Evolutionary conservation across 2,113 vertebrate genomes (phyloP).

Genomic region (Hippolais icterina): DNA sequence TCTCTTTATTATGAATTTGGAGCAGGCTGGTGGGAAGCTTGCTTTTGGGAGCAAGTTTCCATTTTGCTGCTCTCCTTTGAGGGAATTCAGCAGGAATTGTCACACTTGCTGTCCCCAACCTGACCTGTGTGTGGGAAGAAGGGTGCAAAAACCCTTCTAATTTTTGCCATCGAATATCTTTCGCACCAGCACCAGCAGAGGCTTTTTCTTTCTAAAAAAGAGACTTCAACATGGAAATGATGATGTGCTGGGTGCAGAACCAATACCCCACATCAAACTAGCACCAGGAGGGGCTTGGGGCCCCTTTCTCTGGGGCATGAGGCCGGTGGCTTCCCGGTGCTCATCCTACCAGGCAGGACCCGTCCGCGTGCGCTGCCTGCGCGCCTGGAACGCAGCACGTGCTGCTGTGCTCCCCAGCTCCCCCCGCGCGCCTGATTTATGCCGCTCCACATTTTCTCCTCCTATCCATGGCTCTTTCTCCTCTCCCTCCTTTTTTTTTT

Average conservation of each 20-base stretch:
- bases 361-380: not conserved
- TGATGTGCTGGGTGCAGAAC: not conserved
- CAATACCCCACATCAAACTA: accelerated
- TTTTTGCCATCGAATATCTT: not conserved
- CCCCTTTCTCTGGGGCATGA: not conserved
- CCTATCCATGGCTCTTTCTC: constrained; percentile 44
- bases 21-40: not conserved
- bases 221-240: not conserved
- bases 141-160: not conserved
- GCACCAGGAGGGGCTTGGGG: not conserved
- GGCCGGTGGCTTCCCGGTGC: accelerated
- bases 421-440: constrained; percentile 20
- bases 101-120: not conserved
- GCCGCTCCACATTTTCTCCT: constrained; percentile 59
- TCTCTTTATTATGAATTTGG: not conserved
- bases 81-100: not conserved
- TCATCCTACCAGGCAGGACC: not conserved
- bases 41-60: not conserved
- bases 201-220: not conserved
- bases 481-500: not conserved
- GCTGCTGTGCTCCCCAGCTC: not conserved
- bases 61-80: not conserved
- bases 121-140: not conserved
- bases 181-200: not conserved
- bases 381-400: constrained; percentile 11